phyloP scores from a whole-genome alignment of 2,797 vertebrate genomes.

The Catamblyrhynchus diadema region DNA sequence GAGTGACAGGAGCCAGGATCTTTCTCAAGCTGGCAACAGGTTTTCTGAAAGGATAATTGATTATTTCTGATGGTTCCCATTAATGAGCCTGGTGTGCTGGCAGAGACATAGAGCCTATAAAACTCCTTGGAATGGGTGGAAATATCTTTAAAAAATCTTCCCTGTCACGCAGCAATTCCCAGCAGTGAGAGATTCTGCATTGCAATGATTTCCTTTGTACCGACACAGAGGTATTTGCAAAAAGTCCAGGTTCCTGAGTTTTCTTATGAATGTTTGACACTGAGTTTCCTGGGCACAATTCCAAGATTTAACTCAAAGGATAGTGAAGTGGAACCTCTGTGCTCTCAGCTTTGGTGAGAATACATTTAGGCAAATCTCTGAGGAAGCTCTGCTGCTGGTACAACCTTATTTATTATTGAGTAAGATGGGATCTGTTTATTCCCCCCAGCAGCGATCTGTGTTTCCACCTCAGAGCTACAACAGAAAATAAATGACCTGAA shows the following conservation, averaged over 20 bases:
- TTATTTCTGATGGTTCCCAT: constrained; percentile 6
- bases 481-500: neutral
- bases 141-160: neutral
- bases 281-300: constrained; percentile 5
- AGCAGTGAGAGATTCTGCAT: neutral
- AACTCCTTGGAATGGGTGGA: neutral
- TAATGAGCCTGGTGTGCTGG: neutral
- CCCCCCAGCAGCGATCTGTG: neutral
- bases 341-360: neutral
- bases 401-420: constrained; percentile 36
- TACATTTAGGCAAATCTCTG: neutral
- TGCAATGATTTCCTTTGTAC: neutral
- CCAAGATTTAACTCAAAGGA: neutral
- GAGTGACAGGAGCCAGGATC: neutral
- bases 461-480: neutral
- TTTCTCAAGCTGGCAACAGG: neutral
- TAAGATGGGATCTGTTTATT: neutral
- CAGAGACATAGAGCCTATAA: neutral
- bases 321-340: neutral
- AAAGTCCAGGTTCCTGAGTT: neutral
- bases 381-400: neutral
- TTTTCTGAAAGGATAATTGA: neutral
- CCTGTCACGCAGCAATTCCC: neutral
- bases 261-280: neutral
- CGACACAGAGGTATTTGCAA: neutral